Evolutionary conservation across 1,140 invertebrate genomes (phyloP).

Genomic region (Brevipalpus yothersi): DNA sequence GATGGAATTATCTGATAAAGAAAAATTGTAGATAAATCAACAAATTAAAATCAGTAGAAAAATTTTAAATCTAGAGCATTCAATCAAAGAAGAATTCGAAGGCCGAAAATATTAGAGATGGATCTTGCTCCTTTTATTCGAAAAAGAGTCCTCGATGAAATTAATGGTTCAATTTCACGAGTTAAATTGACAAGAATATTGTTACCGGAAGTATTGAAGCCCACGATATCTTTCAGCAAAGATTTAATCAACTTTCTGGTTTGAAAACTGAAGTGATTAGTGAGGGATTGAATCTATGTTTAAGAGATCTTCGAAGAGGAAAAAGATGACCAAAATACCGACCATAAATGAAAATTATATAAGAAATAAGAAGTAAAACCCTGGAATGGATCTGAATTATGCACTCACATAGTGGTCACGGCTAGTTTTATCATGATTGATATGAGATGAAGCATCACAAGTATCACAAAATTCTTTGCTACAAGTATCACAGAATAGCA

Average conservation of each 20-base stretch:
- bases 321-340: neutral
- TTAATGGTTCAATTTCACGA: too few relatives aligned
- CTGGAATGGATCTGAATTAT: too few relatives aligned
- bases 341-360: neutral
- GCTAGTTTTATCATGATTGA: slow-evolving; percentile 2
- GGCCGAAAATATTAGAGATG: too few relatives aligned
- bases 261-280: neutral
- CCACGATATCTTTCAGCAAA: too few relatives aligned
- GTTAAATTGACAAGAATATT: too few relatives aligned
- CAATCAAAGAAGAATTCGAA: too few relatives aligned
- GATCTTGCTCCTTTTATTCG: too few relatives aligned
- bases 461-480: slow-evolving; percentile 74
- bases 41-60: neutral
- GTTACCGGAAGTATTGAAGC: too few relatives aligned
- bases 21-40: neutral
- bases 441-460: slow-evolving; percentile 28
- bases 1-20: slow-evolving; percentile 49
- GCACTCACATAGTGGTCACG: slow-evolving; percentile 7
- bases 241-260: too few relatives aligned
- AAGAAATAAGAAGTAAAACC: neutral
- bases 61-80: neutral
- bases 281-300: neutral
- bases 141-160: too few relatives aligned
- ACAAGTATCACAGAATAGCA: slow-evolving; percentile 83
- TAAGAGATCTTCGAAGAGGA: too few relatives aligned